These are phyloP conservation scores for Phyto melanocephala DNA, from an alignment of 2,888 invertebrate genomes.

Conservation along the genomic window DNA sequence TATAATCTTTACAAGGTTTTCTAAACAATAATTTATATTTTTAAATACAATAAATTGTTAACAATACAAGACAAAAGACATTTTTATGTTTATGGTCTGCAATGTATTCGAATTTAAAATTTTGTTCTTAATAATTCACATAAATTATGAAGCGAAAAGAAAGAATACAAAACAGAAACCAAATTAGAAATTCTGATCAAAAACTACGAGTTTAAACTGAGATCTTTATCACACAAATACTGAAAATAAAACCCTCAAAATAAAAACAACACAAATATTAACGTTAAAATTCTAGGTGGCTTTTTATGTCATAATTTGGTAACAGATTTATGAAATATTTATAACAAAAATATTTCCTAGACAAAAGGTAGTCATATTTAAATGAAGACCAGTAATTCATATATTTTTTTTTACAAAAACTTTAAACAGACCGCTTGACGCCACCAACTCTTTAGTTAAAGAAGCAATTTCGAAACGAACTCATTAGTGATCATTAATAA, in stretches of 20 bases:
- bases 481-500: slow-evolving; percentile 38
- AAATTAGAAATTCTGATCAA: background rate
- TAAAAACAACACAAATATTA: background rate
- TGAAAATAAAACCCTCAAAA: background rate
- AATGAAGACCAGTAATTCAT: slow-evolving; percentile 29
- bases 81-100: background rate
- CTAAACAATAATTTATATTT: too few species aligned
- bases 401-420: background rate
- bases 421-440: slow-evolving; percentile 56
- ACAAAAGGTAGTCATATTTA: slow-evolving; percentile 42
- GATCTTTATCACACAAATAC: background rate
- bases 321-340: background rate
- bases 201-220: background rate
- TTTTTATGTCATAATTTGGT: background rate
- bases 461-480: background rate
- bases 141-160: slow-evolving; percentile 7
- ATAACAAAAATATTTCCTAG: slow-evolving; percentile 6
- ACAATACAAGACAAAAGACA: slow-evolving; percentile 1
- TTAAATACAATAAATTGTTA: slow-evolving; percentile 15
- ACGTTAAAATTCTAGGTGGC: slow-evolving; percentile 18
- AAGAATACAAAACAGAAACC: background rate
- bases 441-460: slow-evolving; percentile 9
- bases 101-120: background rate
- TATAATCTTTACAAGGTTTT: too few species aligned
- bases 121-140: background rate